Conservation (phyloP, 1,140 invertebrate species). For the Thaumetopoea pityocampa region DNA sequence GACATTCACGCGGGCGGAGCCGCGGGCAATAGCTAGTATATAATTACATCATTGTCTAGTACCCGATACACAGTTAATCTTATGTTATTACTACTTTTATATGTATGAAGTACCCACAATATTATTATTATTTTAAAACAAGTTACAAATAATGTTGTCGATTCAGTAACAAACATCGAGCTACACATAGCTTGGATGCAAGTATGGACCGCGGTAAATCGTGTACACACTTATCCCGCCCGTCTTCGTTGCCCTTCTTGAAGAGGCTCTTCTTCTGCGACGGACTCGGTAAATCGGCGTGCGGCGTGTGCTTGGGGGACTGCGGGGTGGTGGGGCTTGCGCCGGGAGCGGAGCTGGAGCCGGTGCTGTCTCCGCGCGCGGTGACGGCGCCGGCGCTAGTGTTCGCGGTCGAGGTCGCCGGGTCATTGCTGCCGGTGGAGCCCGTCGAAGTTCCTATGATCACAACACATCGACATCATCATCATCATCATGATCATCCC, state of each 20-base stretch:
- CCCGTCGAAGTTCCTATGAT: slow-evolving; percentile 51
- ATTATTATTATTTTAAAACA: no score
- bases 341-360: background rate
- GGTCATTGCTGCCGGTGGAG: slow-evolving; percentile 38
- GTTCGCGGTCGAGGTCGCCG: slow-evolving; percentile 21
- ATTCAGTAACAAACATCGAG: no score
- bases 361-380: slow-evolving; percentile 20
- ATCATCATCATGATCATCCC: background rate
- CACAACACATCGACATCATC: background rate
- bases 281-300: slow-evolving; percentile 55
- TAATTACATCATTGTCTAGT: no score
- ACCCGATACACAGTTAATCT: no score
- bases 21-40: no score
- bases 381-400: slow-evolving; percentile 2
- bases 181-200: no score
- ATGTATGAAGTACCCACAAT: no score
- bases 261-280: slow-evolving; percentile 85
- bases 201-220: no score
- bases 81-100: no score
- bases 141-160: no score
- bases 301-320: slow-evolving; percentile 46
- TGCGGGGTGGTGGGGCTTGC: slow-evolving; percentile 9
- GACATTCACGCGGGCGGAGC: no score
- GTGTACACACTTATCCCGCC: slow-evolving; percentile 88
- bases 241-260: slow-evolving; percentile 93